Base-by-base conservation (phyloP, 2,888 invertebrate genomes). In the Thumatha senex region DNA sequence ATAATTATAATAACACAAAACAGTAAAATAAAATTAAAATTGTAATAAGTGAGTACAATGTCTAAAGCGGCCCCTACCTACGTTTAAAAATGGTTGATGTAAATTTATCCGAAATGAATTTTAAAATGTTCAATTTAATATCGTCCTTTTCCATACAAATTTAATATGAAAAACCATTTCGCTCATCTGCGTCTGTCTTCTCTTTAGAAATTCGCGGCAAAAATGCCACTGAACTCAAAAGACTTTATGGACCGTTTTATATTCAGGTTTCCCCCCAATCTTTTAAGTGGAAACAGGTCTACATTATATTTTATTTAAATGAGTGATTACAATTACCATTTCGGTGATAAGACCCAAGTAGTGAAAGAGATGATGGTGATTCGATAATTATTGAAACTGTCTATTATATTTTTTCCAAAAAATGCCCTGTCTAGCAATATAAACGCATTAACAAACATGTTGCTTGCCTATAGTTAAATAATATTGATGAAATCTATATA, bases 251-350 rank as follows among this genome's bases (percentile, higher is more conserved):
- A 33, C 33, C 40, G 24, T n/a, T 46, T 24, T 4, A 46, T n/a
- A 46, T 40, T 31, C 15, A 10, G 9, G 33, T 12, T 33, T 46
- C 13, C 40, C 40, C 12, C 33, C 18, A 29, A 46, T 40, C 24
- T 34, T 12, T 24, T 39, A 31, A 18, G 14, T 24, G 40, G 40
- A 46, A 46, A 40, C 24, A 11, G 8, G 13, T 18, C 18, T 10
- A 33, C 39, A 34, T 40, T 46, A 24, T 46, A 46, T 46, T 46
- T 34, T 24, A 11, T 24, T 46, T 13, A 8, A 29, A 34, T 10
- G 34, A 34, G 33, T 35, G 40, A 46, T 40, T 33, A 40, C 33
- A 46, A 18, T 33, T 46, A n/a, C n/a, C n/a, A n/a, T n/a, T n/a
- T n/a, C n/a, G n/a, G n/a, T n/a, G n/a, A n/a, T n/a, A n/a, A n/a